These are phyloP conservation scores for Rhodinocichla rosea DNA, from an alignment of 2,113 vertebrate species.

Conservation along the genomic window DNA sequence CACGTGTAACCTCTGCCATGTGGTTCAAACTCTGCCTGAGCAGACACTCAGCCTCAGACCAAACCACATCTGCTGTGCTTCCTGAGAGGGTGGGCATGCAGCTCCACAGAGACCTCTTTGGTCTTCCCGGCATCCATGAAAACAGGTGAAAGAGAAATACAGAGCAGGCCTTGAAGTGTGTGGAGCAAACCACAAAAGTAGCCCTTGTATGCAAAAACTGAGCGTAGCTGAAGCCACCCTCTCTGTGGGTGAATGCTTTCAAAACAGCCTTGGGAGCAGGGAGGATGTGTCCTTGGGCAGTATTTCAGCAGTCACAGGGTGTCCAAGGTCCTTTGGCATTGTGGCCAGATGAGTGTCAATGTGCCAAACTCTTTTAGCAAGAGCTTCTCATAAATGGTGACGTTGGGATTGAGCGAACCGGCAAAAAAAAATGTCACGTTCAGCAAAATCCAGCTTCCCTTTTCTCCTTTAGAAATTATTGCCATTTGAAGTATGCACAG, in stretches of 20 bases:
- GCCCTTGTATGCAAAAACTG: rapidly evolving
- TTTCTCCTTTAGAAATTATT: background rate
- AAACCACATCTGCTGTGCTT: background rate
- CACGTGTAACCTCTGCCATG: background rate
- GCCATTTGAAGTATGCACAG: background rate
- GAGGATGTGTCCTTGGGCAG: background rate
- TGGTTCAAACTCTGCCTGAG: background rate
- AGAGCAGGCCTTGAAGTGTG: background rate
- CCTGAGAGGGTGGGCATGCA: background rate
- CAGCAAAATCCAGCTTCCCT: background rate
- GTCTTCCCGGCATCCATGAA: background rate
- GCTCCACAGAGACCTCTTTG: background rate
- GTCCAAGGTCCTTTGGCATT: background rate
- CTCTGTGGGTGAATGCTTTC: background rate
- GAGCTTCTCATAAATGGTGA: background rate
- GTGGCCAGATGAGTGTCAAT: background rate
- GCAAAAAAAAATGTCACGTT: background rate
- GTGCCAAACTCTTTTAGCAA: background rate
- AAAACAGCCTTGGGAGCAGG: background rate
- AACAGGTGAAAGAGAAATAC: background rate
- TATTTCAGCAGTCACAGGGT: background rate
- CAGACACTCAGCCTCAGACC: background rate
- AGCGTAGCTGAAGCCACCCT: background rate
- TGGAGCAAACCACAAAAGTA: background rate
- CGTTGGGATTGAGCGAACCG: background rate